Percentiles rank a stretch among this genome's conserved stretches.
phyloP scores from a whole-genome alignment of 2,888 invertebrate species.

The Mythimna albipuncta region DNA sequence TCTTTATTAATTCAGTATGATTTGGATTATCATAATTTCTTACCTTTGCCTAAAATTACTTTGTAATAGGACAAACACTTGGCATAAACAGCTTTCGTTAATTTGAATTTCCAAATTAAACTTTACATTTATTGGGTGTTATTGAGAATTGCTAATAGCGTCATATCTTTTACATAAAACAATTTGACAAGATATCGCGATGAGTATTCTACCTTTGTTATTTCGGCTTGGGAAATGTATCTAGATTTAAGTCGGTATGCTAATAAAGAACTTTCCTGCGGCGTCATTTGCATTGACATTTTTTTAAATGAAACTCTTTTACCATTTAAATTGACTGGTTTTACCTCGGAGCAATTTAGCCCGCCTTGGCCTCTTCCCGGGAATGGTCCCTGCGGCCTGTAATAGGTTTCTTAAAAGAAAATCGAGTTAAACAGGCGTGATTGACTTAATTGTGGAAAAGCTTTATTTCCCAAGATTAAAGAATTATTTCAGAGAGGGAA shows the following conservation, averaged over 20 bases:
- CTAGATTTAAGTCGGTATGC: conserved; percentile 59
- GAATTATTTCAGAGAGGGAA: conserved; percentile 64
- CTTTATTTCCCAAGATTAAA: conserved; percentile 77
- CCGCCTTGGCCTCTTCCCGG: conserved; percentile 73
- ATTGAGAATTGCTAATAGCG: conserved; percentile 41
- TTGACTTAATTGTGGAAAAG: conserved; percentile 85
- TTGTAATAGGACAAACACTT: conserved; percentile 69
- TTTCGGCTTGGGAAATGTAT: conserved; percentile 40
- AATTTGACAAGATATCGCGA: conserved; percentile 14
- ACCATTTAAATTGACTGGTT: conserved; percentile 87
- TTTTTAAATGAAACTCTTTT: conserved; percentile 84
- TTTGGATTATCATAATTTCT: conserved; percentile 72
- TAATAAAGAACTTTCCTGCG: conserved; percentile 62
- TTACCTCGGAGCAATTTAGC: conserved; percentile 84
- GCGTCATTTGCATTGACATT: conserved; percentile 80
- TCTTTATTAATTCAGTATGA: conserved; percentile 72
- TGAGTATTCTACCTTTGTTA: conserved; percentile 29
- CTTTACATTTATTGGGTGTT: conserved; percentile 50
- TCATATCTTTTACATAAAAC: conserved; percentile 17
- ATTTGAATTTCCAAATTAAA: conserved; percentile 63
- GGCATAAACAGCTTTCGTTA: conserved; percentile 65
- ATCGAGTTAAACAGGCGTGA: conserved; percentile 87
- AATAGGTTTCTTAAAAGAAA: conserved; percentile 87
- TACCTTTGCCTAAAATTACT: conserved; percentile 70
- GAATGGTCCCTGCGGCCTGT: conserved; percentile 85